Base-by-base conservation (phyloP, 1,140 invertebrate genomes). In the Campoletis sonorensis region DNA sequence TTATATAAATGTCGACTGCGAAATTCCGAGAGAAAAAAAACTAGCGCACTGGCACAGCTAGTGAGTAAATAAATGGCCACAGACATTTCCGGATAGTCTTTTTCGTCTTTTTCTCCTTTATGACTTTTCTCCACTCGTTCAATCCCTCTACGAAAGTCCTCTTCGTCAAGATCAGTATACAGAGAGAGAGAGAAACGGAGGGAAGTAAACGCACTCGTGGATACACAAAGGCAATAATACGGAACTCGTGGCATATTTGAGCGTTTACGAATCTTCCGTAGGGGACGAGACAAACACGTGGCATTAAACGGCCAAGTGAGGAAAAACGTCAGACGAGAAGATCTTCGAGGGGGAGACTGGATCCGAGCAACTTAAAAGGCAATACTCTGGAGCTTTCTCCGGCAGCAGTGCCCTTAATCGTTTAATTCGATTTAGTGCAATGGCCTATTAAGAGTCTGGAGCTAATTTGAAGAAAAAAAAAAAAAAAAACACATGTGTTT, bases 151-250 rank as follows among this genome's bases (percentile, higher is more conserved):
- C 27, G 70, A n/a, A 71, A 11, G 7, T 49, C 21, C 37, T 71
- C 68, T 27, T 49, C 37, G 33, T 45, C 40, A 45, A 45, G 40
- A 45, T 45, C 40, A 45, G 40, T 45, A 3, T 45, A 45, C 13
- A 45, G 3, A 18, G 11, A 45, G 18, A 21, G 23, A 10, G 37
- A 27, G 49, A 4, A 3, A 81, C 61, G 26, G 33, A n/a, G n/a
- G n/a, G n/a, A n/a, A n/a, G n/a, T n/a, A n/a, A 67, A 67, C 30
- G 21, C n/a, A 26, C 76, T 37, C 71, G 81, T 49, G 64, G 82
- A 81, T 67, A 33, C 81, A 86, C 85, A 87, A 87, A 86, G 83
- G 84, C 83, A 71, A 64, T n/a, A n/a, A n/a, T 79, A 10, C 67
- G 80, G 33, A 78, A 30, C 61, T 40, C 67, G 73, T 45, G 64